A percentile compares a stretch with the other conserved stretches of the same genome.
phyloP scores from a whole-genome alignment of 1,140 invertebrate species.

The Pomacea maculata region DNA sequence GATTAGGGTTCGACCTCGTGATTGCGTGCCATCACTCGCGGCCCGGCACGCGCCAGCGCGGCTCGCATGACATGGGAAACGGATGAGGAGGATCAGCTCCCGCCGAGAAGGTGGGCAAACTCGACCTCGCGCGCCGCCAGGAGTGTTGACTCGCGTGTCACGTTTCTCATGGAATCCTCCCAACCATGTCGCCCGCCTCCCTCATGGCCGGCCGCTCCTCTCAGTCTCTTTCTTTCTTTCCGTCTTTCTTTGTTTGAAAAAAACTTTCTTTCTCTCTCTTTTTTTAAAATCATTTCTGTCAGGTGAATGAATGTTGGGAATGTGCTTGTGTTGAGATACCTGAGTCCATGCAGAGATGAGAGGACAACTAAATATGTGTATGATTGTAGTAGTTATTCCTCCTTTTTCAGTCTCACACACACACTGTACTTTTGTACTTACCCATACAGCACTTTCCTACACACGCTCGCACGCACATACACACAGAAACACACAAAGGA shows the following conservation, averaged over 20 bases:
- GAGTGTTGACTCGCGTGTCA: constrained; percentile 4
- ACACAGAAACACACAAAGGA: not conserved
- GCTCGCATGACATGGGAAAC: not conserved
- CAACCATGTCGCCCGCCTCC: not conserved
- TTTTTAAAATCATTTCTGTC: not conserved
- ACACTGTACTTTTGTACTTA: not conserved
- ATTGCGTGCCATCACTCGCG: constrained; percentile 10
- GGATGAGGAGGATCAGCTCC: constrained; percentile 1
- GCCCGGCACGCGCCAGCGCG: not conserved
- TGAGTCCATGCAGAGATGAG: not conserved
- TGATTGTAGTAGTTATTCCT: not conserved
- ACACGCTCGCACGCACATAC: not conserved
- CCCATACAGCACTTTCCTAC: not conserved
- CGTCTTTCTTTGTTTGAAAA: not conserved
- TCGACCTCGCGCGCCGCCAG: not conserved
- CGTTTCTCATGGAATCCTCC: not conserved
- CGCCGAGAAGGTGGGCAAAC: not conserved
- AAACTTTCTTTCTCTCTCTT: no score
- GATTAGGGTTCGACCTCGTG: constrained; percentile 4
- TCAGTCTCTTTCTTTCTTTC: not conserved
- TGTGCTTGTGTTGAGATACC: not conserved
- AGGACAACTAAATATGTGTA: not conserved
- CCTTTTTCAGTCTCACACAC: not conserved
- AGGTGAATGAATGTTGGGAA: not conserved
- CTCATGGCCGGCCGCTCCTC: not conserved